Conservation (phyloP, 1,140 invertebrate genomes). For the Neuroterus valhalla region DNA sequence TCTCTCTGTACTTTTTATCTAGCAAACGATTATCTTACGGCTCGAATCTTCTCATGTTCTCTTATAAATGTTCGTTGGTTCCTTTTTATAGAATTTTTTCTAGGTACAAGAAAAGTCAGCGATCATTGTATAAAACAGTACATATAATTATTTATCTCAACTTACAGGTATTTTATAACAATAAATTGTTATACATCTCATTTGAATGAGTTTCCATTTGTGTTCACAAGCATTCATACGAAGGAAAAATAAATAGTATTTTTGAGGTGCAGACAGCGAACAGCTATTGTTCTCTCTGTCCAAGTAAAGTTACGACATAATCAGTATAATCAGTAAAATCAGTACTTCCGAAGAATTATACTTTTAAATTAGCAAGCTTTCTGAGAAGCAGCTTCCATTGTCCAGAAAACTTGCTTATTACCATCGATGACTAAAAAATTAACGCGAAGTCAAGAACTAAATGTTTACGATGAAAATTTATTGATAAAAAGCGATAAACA, state of each 20-base stretch:
- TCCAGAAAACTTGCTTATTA: neutral
- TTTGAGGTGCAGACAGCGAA: neutral
- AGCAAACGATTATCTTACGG: no score
- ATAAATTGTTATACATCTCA: neutral
- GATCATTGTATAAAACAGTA: neutral
- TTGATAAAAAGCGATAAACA: no score
- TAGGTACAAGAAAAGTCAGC: neutral
- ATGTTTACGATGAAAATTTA: no score
- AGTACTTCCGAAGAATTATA: neutral
- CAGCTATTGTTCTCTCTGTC: neutral
- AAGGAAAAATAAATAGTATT: constrained; percentile 7
- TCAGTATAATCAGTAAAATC: no score
- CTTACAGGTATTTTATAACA: neutral
- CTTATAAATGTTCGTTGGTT: neutral
- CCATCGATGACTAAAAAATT: neutral
- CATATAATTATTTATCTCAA: neutral
- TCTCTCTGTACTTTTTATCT: no score
- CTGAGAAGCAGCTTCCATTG: neutral
- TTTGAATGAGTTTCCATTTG: neutral
- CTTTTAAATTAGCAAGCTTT: neutral
- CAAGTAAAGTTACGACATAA: no score
- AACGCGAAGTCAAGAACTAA: no score
- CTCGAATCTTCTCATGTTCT: no score
- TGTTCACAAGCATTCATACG: constrained; percentile 1
- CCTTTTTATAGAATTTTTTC: neutral